phyloP scores from a whole-genome alignment of 2,888 invertebrate species.

The Ctena decussata region DNA sequence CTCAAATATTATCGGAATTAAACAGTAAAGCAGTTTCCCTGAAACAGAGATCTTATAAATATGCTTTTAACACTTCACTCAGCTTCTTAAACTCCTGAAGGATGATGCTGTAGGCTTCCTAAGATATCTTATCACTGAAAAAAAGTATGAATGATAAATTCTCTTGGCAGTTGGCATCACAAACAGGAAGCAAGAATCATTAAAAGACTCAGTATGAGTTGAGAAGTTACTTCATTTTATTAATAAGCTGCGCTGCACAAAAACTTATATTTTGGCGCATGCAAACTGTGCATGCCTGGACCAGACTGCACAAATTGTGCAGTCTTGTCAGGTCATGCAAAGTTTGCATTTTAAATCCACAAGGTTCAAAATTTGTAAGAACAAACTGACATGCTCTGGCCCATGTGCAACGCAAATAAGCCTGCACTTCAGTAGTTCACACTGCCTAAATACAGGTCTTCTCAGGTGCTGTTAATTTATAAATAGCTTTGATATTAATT shows the following conservation, averaged over 20 bases:
- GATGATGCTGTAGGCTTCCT: not conserved
- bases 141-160: not conserved
- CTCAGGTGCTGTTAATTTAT: no score
- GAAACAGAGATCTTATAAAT: not conserved
- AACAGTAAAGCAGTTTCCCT: no score
- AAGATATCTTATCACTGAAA: not conserved
- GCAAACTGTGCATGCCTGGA: not conserved
- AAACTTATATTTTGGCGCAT: not conserved
- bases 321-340: not conserved
- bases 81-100: not conserved
- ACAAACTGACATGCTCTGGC: no score
- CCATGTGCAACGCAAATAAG: no score
- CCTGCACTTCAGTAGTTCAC: no score
- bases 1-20: no score
- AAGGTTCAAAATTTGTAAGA: no score
- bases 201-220: not conserved
- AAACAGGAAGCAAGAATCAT: not conserved
- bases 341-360: not conserved
- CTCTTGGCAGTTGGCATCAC: not conserved
- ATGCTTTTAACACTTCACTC: not conserved
- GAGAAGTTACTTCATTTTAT: not conserved
- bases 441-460: no score
- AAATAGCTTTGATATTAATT: no score
- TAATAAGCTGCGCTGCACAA: not conserved
- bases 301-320: not conserved